Evolutionary conservation across 2,888 invertebrate genomes (phyloP).

Genomic region (Drosophila buzzatii): DNA sequence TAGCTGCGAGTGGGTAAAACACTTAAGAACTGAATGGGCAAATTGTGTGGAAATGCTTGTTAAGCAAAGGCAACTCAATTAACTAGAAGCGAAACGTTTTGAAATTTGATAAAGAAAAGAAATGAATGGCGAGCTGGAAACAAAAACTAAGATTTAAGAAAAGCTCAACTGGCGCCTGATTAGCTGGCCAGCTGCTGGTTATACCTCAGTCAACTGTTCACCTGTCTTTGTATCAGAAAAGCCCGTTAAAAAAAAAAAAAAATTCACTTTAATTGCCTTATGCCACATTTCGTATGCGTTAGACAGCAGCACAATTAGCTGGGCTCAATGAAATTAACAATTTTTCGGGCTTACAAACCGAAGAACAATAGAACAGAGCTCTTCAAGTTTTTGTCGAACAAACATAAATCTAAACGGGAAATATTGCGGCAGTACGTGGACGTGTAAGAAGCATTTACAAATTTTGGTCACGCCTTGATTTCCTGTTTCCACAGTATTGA

Average conservation of each 20-base stretch:
- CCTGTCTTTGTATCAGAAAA: not conserved
- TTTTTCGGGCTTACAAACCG: constrained; percentile 35
- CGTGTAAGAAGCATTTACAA: constrained; percentile 44
- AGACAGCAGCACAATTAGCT: constrained; percentile 39
- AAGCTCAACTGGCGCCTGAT: constrained; percentile 12
- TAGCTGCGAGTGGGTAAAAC: constrained; percentile 22
- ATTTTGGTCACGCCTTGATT: constrained; percentile 74
- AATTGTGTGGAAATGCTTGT: constrained; percentile 48
- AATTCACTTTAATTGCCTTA: not conserved
- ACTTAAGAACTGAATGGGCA: constrained; percentile 42
- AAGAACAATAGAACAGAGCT: constrained; percentile 16
- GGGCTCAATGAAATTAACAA: constrained; percentile 57
- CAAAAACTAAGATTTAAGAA: constrained; percentile 2
- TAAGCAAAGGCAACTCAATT: constrained; percentile 43
- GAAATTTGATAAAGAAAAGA: constrained; percentile 2
- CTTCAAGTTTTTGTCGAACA: not conserved
- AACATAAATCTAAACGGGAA: constrained; percentile 8
- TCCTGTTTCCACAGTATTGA: constrained; percentile 62
- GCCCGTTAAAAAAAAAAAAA: constrained; percentile 2
- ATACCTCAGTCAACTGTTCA: constrained; percentile 2
- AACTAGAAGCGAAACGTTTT: constrained; percentile 36
- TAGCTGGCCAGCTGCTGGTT: not conserved
- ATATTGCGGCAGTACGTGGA: constrained; percentile 10
- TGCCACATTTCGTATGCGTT: constrained; percentile 54
- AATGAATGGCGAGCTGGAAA: not conserved